Conservation (phyloP, 2,113 vertebrate species). For the Lepus europaeus region DNA sequence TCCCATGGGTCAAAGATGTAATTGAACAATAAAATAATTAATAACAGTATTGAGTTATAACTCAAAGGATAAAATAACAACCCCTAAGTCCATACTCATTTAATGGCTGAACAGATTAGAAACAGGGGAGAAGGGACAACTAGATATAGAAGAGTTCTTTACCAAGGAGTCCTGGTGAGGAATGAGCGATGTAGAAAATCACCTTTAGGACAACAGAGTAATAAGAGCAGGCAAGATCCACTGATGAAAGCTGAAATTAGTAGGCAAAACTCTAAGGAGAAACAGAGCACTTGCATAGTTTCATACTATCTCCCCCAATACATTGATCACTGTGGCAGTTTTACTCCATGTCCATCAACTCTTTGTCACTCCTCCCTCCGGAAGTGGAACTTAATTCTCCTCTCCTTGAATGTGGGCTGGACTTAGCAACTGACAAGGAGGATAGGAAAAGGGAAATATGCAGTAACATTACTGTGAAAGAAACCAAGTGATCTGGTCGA, state of each 20-base stretch:
- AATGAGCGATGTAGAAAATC: neutral
- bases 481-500: neutral
- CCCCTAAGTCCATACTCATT: neutral
- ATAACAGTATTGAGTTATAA: neutral
- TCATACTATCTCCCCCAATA: neutral
- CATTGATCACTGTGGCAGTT: neutral
- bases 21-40: neutral
- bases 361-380: neutral
- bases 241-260: neutral
- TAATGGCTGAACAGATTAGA: neutral
- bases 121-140: neutral
- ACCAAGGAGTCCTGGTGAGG: neutral
- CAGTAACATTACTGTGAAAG: neutral
- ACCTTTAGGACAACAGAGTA: neutral
- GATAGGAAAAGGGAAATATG: neutral
- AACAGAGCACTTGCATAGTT: neutral
- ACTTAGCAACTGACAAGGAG: neutral
- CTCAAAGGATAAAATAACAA: neutral
- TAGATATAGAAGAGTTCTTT: constrained; percentile 41
- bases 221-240: neutral
- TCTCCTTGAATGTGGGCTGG: neutral
- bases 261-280: neutral
- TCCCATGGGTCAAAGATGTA: neutral
- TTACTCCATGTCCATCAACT: constrained; percentile 15
- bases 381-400: neutral